Evolutionary conservation across 2,113 vertebrate genomes (phyloP).

Genomic region (Atrichornis clamosus): DNA sequence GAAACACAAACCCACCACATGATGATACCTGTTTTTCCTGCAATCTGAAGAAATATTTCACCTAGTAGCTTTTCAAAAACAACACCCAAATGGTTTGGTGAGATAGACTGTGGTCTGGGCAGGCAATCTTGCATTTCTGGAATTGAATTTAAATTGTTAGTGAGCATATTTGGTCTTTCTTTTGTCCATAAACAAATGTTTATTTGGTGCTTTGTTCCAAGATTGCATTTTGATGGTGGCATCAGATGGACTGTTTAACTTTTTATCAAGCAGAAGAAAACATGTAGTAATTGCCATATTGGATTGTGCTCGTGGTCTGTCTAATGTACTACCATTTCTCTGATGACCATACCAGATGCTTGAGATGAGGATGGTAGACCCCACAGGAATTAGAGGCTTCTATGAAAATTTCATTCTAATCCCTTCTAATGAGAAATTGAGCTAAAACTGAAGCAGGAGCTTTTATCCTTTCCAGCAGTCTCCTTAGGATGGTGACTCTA

Average conservation of each 20-base stretch:
- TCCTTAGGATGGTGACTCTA: background rate
- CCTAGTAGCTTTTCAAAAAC: background rate
- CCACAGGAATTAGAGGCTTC: slow-evolving; percentile 34
- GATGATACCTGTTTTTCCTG: background rate
- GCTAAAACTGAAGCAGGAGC: slow-evolving; percentile 29
- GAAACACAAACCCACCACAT: too few relatives aligned
- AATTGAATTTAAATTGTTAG: background rate
- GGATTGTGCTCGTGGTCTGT: slow-evolving; percentile 2
- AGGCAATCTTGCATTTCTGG: background rate
- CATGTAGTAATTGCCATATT: slow-evolving; percentile 30
- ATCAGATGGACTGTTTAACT: slow-evolving; percentile 19
- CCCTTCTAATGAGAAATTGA: slow-evolving; percentile 59
- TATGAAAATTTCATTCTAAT: slow-evolving; percentile 56
- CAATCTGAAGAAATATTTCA: background rate
- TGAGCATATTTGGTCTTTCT: background rate
- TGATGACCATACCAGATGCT: slow-evolving; percentile 48
- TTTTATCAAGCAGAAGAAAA: slow-evolving; percentile 12
- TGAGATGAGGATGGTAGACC: slow-evolving; percentile 26
- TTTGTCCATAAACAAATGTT: background rate
- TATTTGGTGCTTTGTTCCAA: background rate
- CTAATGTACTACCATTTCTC: slow-evolving; percentile 4
- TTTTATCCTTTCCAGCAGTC: slow-evolving; percentile 6
- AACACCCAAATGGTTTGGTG: background rate
- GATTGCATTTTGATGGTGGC: background rate
- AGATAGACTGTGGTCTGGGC: background rate